Evolutionary conservation across 2,113 vertebrate species (phyloP).

Genomic region (Paramisgurnus dabryanus): DNA sequence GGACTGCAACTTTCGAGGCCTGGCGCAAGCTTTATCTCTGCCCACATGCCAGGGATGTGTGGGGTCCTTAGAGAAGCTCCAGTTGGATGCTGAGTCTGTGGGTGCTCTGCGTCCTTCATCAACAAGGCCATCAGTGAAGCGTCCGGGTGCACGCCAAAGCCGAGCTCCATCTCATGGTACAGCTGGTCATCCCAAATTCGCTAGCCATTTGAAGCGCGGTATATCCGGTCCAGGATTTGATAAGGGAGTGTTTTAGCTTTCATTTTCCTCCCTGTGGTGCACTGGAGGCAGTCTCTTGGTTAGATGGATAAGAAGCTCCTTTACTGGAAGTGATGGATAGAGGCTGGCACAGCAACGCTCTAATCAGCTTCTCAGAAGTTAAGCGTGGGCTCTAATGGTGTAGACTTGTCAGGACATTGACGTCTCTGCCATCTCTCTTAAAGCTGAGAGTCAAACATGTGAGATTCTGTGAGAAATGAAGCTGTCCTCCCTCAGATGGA

Average conservation of each 20-base stretch:
- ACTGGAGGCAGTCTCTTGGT: conserved; percentile 48
- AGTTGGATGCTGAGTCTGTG: conserved; percentile 56
- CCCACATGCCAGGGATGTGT: conserved; percentile 62
- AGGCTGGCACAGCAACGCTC: conserved; percentile 44
- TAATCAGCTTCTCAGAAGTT: conserved; percentile 60
- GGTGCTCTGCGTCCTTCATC: conserved; percentile 62
- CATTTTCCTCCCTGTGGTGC: conserved; percentile 35
- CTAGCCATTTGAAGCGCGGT: conserved; percentile 48
- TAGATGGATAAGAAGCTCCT: conserved; percentile 58
- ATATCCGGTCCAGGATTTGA: conserved; percentile 47
- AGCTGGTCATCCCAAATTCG: conserved; percentile 49
- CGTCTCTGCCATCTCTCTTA: conserved; percentile 54
- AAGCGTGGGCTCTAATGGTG: conserved; percentile 61
- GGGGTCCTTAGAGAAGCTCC: conserved; percentile 53
- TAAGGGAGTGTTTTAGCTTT: conserved; percentile 51
- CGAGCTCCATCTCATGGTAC: conserved; percentile 36
- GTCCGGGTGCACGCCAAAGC: conserved; percentile 54
- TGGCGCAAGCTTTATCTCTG: conserved; percentile 74
- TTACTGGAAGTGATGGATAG: conserved; percentile 61
- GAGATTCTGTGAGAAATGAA: conserved; percentile 51
- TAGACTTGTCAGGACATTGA: conserved; percentile 59
- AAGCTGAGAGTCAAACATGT: conserved; percentile 41
- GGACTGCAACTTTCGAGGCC: conserved; percentile 74
- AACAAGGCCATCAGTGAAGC: conserved; percentile 67
- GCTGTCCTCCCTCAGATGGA: conserved; percentile 46